Base-by-base conservation (phyloP, 2,113 vertebrate genomes). In the Eurystomus gularis region DNA sequence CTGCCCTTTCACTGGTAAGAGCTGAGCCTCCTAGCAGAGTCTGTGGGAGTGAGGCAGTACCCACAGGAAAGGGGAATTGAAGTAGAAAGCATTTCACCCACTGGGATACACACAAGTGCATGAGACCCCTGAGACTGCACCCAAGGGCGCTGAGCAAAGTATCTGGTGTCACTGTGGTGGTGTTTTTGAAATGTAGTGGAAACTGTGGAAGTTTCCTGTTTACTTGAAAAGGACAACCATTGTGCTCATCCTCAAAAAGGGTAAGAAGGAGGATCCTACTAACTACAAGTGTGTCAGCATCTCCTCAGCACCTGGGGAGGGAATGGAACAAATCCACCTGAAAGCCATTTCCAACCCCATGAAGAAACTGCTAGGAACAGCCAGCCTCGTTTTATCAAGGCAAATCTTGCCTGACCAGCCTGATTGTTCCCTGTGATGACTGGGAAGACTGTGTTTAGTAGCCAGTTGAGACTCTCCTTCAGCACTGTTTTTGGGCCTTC, bases 141-240 rank as follows among this genome's bases (percentile, higher is more conserved):
- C 2, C 1, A 1, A 23, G 1, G 2, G 12, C 61, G 24, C 16
- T 19, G 9, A 42, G 35, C 2, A 1, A 75, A 5, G 2, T 57
- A 5, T 37, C 29, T 60, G 23, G 1, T 70, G 20, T 78, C 37
- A 26, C 31, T 57, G 21, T 40, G 24, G 16, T 2, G 13, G 15
- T 52, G 8, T 46, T 26, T 61, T 51, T 39, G 17, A 82, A 57
- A 70, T 4, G 3, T 7, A 42, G 23, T 39, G 28, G 3, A 19
- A 70, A 33, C 2, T 44, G 31, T 6, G 13, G 6, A 64, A 77
- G 5, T 35, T 72, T 87, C 13, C 6, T 61, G 23, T 58, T 82
- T 39, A 21, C 14, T 42, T 40, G 19, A 42, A 33, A 73, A 85
- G 40, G 9, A 5, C 3, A 46, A 20, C 3, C 4, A 24, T 25